Evolutionary conservation across 2,888 invertebrate species (phyloP).

Genomic region (Melanophora roralis): DNA sequence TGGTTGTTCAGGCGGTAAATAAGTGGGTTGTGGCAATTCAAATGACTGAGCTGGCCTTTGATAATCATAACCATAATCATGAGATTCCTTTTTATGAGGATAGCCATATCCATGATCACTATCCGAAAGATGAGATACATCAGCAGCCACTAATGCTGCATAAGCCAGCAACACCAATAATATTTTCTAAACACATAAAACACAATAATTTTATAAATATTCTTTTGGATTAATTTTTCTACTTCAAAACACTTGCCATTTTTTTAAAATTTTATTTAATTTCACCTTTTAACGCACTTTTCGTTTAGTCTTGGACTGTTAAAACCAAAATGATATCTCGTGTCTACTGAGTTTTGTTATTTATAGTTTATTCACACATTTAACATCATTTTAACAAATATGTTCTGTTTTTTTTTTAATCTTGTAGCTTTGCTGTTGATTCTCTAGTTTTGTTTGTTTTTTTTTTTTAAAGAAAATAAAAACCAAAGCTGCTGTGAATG

Average conservation of each 20-base stretch:
- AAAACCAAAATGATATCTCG: conserved; percentile 59
- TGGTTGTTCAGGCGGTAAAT: conserved; percentile 47
- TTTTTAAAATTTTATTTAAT: background rate
- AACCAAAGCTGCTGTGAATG: conserved; percentile 9
- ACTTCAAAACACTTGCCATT: conserved; percentile 19
- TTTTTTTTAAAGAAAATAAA: background rate
- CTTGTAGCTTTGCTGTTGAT: conserved; percentile 11
- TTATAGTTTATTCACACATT: conserved; percentile 56
- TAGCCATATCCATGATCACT: conserved; percentile 62
- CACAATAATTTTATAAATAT: background rate
- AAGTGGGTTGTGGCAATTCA: conserved; percentile 62
- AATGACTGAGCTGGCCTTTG: conserved; percentile 67
- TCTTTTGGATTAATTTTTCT: background rate
- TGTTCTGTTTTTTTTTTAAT: conserved; percentile 33
- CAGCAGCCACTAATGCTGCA: conserved; percentile 65
- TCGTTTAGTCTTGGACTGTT: conserved; percentile 39
- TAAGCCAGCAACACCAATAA: conserved; percentile 64
- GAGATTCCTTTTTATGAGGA: conserved; percentile 10
- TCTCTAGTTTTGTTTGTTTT: background rate
- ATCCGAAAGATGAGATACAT: conserved; percentile 70
- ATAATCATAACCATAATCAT: conserved; percentile 69
- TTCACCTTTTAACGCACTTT: conserved; percentile 17
- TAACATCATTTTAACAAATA: conserved; percentile 27
- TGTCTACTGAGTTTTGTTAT: conserved; percentile 57
- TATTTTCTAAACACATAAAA: conserved; percentile 64